phyloP scores from a whole-genome alignment of 2,797 vertebrate genomes.

The Lophius americanus region DNA sequence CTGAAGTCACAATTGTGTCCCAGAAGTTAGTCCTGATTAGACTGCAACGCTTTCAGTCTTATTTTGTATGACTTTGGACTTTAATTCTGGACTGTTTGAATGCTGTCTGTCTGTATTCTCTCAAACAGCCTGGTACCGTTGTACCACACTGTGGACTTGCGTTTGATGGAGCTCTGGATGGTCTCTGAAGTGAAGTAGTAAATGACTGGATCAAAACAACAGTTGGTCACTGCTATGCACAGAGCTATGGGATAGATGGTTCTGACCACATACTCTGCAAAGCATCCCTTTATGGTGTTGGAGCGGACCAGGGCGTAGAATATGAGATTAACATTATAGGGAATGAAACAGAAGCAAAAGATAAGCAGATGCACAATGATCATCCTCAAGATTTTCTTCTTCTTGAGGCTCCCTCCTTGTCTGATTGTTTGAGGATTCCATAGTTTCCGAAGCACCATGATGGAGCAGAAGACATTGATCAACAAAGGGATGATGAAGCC shows the following conservation, averaged over 20 bases:
- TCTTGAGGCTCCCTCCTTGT: conserved; percentile 88
- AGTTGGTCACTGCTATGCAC: conserved; percentile 95
- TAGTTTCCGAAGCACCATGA: conserved; percentile 88
- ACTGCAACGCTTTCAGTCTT: conserved; percentile 52
- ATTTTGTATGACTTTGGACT: conserved; percentile 34
- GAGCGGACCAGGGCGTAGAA: conserved; percentile 94
- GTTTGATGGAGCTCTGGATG: conserved; percentile 94
- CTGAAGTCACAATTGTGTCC: conserved; percentile 3
- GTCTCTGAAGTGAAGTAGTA: conserved; percentile 98
- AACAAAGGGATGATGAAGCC: conserved; percentile 94
- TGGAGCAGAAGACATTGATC: conserved; percentile 92
- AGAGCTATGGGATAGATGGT: conserved; percentile 93
- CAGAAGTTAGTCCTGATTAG: conserved; percentile 44
- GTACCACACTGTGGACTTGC: conserved; percentile 78
- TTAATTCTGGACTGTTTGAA: conserved; percentile 68
- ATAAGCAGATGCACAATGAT: conserved; percentile 92
- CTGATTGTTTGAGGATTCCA: conserved; percentile 83
- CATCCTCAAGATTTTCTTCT: conserved; percentile 92
- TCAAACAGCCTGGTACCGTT: conserved; percentile 77
- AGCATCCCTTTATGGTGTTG: conserved; percentile 85
- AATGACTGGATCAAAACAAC: conserved; percentile 96
- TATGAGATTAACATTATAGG: conserved; percentile 93
- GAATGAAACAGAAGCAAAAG: conserved; percentile 97
- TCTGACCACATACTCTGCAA: conserved; percentile 84
- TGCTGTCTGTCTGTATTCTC: conserved; percentile 73